phyloP scores from a whole-genome alignment of 2,113 vertebrate species.

The Nyctereutes procyonoides region DNA sequence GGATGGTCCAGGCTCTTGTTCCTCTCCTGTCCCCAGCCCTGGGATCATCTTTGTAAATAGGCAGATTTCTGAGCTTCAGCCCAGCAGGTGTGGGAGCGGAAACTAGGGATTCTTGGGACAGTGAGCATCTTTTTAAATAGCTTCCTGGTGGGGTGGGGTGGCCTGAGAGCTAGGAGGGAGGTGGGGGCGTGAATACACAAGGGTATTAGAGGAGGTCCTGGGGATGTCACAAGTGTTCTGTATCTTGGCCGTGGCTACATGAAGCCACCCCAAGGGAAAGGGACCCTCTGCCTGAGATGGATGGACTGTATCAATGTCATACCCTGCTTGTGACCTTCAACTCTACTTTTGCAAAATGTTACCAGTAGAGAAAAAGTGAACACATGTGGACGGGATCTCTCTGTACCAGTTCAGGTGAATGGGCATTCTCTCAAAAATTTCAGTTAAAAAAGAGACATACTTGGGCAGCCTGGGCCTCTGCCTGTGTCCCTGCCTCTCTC shows the following conservation, averaged over 20 bases:
- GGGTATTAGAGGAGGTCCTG: accelerated
- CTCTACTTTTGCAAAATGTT: not conserved
- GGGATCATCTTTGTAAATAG: not conserved
- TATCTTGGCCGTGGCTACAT: not conserved
- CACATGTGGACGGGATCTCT: not conserved
- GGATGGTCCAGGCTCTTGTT: not conserved
- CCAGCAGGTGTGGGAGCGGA: not conserved
- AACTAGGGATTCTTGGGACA: too few relatives aligned
- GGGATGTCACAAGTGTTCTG: too few relatives aligned
- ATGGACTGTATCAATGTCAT: not conserved
- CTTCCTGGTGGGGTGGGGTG: not conserved
- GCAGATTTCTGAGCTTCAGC: not conserved
- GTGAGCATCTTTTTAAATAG: not conserved
- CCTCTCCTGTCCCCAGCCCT: not conserved
- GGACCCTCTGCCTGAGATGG: too few relatives aligned
- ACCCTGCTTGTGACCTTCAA: too few relatives aligned
- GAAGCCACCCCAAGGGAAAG: too few relatives aligned
- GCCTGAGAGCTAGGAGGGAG: not conserved
- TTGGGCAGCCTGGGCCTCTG: too few relatives aligned
- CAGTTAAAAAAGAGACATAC: not conserved
- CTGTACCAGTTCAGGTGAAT: not conserved
- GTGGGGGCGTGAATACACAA: not conserved
- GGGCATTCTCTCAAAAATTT: not conserved
- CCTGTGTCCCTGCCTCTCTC: too few relatives aligned
- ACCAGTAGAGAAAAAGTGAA: not conserved